Base-by-base conservation (phyloP, 2,797 vertebrate genomes). In the Thaleichthys pacificus region DNA sequence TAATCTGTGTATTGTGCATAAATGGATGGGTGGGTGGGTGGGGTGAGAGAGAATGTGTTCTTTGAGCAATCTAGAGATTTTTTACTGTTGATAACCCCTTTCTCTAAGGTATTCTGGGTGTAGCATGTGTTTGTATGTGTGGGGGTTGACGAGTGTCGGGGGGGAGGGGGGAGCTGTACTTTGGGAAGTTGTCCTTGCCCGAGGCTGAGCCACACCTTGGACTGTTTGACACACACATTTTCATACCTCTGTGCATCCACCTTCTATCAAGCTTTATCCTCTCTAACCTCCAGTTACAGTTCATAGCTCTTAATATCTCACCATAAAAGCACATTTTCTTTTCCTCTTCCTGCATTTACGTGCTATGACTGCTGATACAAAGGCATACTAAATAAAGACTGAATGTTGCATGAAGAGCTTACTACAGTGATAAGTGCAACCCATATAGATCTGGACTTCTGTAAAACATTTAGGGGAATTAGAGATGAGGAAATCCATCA, bases 181-280 rank as follows among this genome's bases (percentile, higher is more conserved):
- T 54, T n/a, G 17, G 30, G 21, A 71, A 70, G 51, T 68, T 78
- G 81, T 82, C 79, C 81, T 82, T 85, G 83, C 77, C 79, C 58
- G 65, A 71, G 83, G 83, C 83, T 77, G 66, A 17, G 64, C 17
- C 65, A 64, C 38, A 67, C 65, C 38, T 66, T 68, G 73, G 24
- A 63, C 54, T 58, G 60, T 22, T 72, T 38, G 8, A 66, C 17
- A 9, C 66, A 54, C 49, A 30, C 66, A 68, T 56, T 56, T 54
- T 26, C 66, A 56, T 30, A 56, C 19, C 24, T 66, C 63, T 65
- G 63, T 32, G 61, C 28, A 42, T 21, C 32, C 22, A 38, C n/a
- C 32, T 42, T 54, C 47, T 24, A 54, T 30, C 66, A 51, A 21
- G 15, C 9, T 26, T 24, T 56, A 49, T 68, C 30, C 47, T 32